These are phyloP conservation scores for Onychorhynchus coronatus DNA, from an alignment of 2,113 vertebrate genomes.

Conservation along the genomic window DNA sequence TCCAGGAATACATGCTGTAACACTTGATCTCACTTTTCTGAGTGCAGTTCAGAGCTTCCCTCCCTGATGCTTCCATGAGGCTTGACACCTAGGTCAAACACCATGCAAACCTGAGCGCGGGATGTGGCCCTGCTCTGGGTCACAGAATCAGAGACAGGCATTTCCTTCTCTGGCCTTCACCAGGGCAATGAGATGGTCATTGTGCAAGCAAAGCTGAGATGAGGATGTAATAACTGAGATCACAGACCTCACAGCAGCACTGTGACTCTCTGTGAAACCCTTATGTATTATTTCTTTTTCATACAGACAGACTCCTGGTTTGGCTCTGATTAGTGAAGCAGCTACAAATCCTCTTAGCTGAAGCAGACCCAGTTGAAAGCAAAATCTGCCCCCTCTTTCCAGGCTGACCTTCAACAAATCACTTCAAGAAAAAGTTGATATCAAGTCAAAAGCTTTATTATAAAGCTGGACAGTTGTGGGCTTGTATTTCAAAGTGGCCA, in stretches of 20 bases:
- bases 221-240: background rate
- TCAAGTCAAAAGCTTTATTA: background rate
- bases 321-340: background rate
- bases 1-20: background rate
- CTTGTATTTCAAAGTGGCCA: background rate
- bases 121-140: background rate
- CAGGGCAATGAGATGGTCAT: background rate
- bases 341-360: background rate
- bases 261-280: background rate
- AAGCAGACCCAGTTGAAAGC: background rate
- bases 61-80: background rate
- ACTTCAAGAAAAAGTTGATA: background rate
- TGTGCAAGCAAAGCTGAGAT: background rate
- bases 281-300: background rate
- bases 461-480: background rate
- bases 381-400: background rate
- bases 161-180: background rate
- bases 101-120: accelerated
- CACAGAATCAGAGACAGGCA: accelerated
- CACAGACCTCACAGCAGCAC: background rate
- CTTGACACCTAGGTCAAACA: background rate
- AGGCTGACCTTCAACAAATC: background rate
- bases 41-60: background rate
- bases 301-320: background rate
- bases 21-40: background rate